Evolutionary conservation across 2,797 vertebrate species (phyloP).

Genomic region (Sebastiscus albofasciatus): DNA sequence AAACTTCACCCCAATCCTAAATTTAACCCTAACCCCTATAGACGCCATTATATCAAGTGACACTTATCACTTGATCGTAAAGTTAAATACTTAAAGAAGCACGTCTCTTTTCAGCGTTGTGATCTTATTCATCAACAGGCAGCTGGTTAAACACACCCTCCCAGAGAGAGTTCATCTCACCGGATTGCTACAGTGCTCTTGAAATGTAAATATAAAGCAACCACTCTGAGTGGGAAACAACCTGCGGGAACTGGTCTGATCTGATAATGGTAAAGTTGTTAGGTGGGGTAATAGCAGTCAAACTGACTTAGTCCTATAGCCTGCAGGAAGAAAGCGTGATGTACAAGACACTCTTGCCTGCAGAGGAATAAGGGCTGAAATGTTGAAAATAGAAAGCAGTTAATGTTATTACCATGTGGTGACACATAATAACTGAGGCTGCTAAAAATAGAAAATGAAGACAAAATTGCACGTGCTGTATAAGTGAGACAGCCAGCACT

Average conservation of each 20-base stretch:
- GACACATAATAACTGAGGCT: not conserved
- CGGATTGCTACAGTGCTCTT: not conserved
- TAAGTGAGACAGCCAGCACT: not conserved
- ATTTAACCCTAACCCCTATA: not conserved
- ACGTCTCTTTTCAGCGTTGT: not conserved
- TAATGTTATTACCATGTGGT: constrained; percentile 12
- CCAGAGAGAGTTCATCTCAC: constrained; percentile 26
- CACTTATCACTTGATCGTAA: not conserved
- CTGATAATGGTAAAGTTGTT: not conserved
- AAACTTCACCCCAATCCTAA: not conserved
- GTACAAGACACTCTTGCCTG: not conserved
- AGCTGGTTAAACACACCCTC: constrained; percentile 60
- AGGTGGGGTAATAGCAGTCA: not conserved
- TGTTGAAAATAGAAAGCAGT: constrained; percentile 10
- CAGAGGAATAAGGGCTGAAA: not conserved
- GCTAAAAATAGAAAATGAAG: constrained; percentile 10
- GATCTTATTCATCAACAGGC: constrained; percentile 34
- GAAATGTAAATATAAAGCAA: constrained; percentile 33
- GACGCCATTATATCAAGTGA: not conserved
- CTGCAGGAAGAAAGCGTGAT: not conserved
- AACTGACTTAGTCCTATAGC: not conserved
- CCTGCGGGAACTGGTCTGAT: not conserved
- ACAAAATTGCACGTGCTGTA: not conserved
- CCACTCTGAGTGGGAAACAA: not conserved
- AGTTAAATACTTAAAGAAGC: not conserved